Evolutionary conservation across 2,888 invertebrate species (phyloP), one percentile per base, ranked within the genome.

Genomic region (Apoda limacodes): DNA sequence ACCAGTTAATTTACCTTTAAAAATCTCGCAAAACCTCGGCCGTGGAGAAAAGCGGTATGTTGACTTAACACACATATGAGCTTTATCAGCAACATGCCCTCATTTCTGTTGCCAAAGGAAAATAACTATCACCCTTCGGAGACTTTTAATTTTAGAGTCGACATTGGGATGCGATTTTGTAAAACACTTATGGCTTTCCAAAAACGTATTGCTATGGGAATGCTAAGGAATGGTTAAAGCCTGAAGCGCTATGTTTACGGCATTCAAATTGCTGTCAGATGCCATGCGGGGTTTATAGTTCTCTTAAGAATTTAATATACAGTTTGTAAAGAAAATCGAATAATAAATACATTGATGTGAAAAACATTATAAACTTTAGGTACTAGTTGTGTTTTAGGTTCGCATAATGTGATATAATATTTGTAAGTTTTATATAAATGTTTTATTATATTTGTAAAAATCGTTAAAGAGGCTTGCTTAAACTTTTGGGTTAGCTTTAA

Each of bases 1-100:
- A 71, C 76, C 60, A 70, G 75, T 76, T 71, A 76, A 78, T 78
- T 76, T 72, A 65, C 67, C 62, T 70, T 64, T 65, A 66, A 75
- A 76, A 76, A 64, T 59, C 64, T 68, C 57, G 44, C 60, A 58
- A 68, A 74, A 64, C 67, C 62, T 58, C 61, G 47, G 41, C 48
- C 55, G 56, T 51, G 69, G 74, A 75, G 71, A 72, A 69, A 78
- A 75, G 61, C 63, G 55, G 60, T 57, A 49, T 76, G 80, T 76
- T 75, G 63, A 70, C 74, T 55, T 65, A 71, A 72, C 75, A 72
- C 56, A 75, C 71, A 74, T 74, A 68, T 58, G 56, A 48, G 58
- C 46, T 52, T 44, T 65, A 67, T 60, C 66, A 53, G 60, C 49
- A 51, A 50, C 52, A 56, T 66, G 76, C 52, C 72, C 78, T 59